Evolutionary conservation across 2,797 vertebrate genomes (phyloP), one percentile per base, ranked within the genome.

Genomic region (Sebastes minor): DNA sequence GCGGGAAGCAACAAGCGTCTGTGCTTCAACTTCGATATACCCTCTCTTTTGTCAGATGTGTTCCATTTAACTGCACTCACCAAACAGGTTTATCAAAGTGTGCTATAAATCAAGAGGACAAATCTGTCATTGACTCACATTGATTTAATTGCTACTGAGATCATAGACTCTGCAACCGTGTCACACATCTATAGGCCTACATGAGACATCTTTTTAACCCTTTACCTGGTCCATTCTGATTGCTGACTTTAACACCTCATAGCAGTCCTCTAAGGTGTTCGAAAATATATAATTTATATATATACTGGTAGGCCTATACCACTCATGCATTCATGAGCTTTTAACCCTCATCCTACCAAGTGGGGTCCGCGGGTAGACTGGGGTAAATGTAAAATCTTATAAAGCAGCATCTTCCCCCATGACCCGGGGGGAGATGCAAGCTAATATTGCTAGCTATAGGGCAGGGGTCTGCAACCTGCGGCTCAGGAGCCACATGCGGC

Each of bases 21-120:
- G 79, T 35, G 18, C 53, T n/a, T 4, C 18, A 5, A 6, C 8
- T 32, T 18, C 10, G 3, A 1, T 32, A 13, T 12, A 4, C 16
- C 2, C 4, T 23, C 8, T 57, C 68, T 71, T 80, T 73, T 75
- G 22, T 74, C 1, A 27, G 38, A 14, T 14, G 6, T 23, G 4
- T 32, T 62, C 60, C 73, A 78, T 78, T 84, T 62, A 55, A 30
- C 25, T 25, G 11, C 87, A 92, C 90, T 88, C 64, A 67, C 80
- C 86, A 85, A 91, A 93, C 94, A 73, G 88, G 94, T 92, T 84
- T 70, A 16, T 38, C 70, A 68, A 22, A 84, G 6, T 61, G 23
- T 25, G 16, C 69, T 42, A 56, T 22, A 11, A 81, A 52, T 60
- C 62, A 28, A 38, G 5, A 38, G 3, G 12, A 28, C 1, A 5